phyloP scores from a whole-genome alignment of 2,888 invertebrate genomes.

The Cheilosia impressa region DNA sequence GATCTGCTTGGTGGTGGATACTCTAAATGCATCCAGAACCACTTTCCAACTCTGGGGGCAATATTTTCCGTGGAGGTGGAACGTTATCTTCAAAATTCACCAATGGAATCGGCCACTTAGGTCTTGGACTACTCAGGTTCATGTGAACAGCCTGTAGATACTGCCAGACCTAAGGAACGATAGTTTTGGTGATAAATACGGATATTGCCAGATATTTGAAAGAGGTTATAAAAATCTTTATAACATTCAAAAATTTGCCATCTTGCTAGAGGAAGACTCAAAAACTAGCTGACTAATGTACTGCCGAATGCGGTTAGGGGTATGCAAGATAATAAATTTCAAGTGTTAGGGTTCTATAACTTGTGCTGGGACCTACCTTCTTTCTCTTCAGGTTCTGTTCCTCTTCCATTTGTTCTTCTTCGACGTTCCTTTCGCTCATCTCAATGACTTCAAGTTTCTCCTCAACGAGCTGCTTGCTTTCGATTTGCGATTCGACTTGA shows the following conservation, averaged over 20 bases:
- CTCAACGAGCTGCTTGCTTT: constrained; percentile 37
- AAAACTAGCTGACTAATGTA: neutral
- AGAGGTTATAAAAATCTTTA: constrained; percentile 4
- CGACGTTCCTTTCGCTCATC: constrained; percentile 77
- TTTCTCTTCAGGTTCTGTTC: constrained; percentile 81
- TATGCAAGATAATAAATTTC: constrained; percentile 53
- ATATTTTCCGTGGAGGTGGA: constrained; percentile 13
- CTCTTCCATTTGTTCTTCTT: constrained; percentile 78
- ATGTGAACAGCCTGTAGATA: constrained; percentile 70
- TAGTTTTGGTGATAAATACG: constrained; percentile 54
- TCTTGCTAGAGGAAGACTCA: constrained; percentile 19
- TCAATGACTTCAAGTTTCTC: constrained; percentile 43
- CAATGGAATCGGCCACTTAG: constrained; percentile 71
- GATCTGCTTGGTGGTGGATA: neutral
- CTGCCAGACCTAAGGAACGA: constrained; percentile 70
- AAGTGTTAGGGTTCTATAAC: constrained; percentile 9
- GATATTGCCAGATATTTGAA: constrained; percentile 19
- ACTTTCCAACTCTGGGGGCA: constrained; percentile 57
- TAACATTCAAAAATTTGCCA: constrained; percentile 43
- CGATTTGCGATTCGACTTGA: constrained; percentile 34
- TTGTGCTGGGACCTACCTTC: constrained; percentile 79
- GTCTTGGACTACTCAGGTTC: constrained; percentile 69
- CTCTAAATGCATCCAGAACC: constrained; percentile 21
- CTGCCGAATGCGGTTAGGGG: neutral
- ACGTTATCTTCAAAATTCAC: constrained; percentile 52